Percentiles rank a stretch among this genome's conserved stretches.
These are phyloP conservation scores for Chiloscyllium punctatum DNA, from an alignment of 2,797 vertebrate genomes.

Conservation along the genomic window DNA sequence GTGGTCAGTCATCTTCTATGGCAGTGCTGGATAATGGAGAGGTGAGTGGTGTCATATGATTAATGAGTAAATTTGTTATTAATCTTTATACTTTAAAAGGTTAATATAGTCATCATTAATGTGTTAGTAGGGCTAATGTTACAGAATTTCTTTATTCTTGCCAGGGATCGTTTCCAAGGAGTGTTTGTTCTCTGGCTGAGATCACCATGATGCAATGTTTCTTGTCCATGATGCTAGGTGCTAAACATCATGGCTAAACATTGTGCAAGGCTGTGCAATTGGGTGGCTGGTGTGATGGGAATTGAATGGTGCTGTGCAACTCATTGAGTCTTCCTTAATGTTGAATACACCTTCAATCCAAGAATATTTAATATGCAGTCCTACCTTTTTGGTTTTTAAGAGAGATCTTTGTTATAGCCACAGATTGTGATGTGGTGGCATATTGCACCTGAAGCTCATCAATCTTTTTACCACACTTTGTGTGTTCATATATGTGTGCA, in stretches of 20 bases:
- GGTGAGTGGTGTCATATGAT: conserved; percentile 56
- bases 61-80: background rate
- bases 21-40: conserved; percentile 91
- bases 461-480: no score
- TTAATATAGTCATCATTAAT: background rate
- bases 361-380: no score
- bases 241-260: no score
- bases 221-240: background rate
- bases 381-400: no score
- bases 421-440: no score
- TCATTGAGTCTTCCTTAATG: background rate
- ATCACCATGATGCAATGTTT: background rate
- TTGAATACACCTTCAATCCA: no score
- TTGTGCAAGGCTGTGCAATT: background rate
- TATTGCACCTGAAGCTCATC: no score
- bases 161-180: background rate
- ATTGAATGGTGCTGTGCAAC: background rate
- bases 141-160: background rate
- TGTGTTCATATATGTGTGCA: no score
- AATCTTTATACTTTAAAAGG: background rate
- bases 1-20: conserved; percentile 96
- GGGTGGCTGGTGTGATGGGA: background rate
- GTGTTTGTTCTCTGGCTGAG: background rate
- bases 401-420: no score
- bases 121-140: background rate